Evolutionary conservation across 2,113 vertebrate species (phyloP), one percentile per base, ranked within the genome.

Genomic region (Paracanthobrama guichenoti): DNA sequence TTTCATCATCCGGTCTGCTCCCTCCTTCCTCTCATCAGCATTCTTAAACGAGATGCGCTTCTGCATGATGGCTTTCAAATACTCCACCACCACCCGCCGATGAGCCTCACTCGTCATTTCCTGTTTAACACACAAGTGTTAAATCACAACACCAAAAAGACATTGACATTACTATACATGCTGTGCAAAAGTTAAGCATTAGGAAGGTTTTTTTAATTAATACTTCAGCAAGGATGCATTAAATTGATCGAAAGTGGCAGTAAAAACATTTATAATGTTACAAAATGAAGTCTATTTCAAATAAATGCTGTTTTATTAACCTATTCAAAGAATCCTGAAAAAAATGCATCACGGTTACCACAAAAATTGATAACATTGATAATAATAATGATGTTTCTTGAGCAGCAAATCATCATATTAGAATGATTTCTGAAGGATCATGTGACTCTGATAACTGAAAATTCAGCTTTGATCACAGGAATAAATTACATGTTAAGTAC

Each of bases 1-100:
- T 85, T 95, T 96, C 76, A 96, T 97, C 97, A 99, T 99, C 90
- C 94, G 93, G 81, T 99, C 98, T 0, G 97, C 98, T 1, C 97
- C 98, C 16, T 99, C 97, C 88, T 94, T 96, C 89, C 98, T 94
- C 90, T 99, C 98, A 2, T 99, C 98, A 0, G 97, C 94, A 0
- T 93, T 96, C 73, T 94, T 97, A 89, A 99, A 99, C 39, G 96
- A 95, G 83, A 99, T 96, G 35, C 97, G 96, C 89, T 97, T 99
- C 87, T 97, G 94, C 96, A 99, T 96, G 86, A 98, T 93, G 0
- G 98, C 97, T 87, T 96, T 96, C 67, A 99, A 94, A 91, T 99
- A 99, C 85, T 99, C 98, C 44, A 98, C 95, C 86, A 98, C 97
- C 69, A 98, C 96, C 2, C 97, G 93, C 48, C 96, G 95, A 81